Evolutionary conservation across 1,140 invertebrate species (phyloP).

Genomic region (Phortica variegata): DNA sequence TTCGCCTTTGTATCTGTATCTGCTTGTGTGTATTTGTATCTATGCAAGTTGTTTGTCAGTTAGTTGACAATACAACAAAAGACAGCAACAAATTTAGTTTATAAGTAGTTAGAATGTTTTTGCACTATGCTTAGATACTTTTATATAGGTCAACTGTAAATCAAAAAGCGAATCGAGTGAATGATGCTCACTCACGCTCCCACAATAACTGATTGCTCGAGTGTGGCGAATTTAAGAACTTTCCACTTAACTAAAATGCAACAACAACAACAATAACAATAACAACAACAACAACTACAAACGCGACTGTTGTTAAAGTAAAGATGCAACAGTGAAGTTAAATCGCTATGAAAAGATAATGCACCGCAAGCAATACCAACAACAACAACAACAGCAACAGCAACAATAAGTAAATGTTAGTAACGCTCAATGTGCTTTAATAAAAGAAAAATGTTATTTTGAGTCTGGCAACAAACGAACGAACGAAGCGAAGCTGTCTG

Average conservation of each 20-base stretch:
- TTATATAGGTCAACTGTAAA: too few relatives aligned
- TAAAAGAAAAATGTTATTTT: too few relatives aligned
- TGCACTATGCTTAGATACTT: too few relatives aligned
- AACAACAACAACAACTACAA: conserved; percentile 29
- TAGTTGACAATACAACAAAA: conserved; percentile 2
- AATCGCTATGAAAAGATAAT: too few relatives aligned
- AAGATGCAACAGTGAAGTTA: conserved; percentile 18
- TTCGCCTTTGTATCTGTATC: too few relatives aligned
- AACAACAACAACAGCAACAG: conserved; percentile 9
- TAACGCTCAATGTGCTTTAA: too few relatives aligned
- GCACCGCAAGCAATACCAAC: conserved; percentile 48
- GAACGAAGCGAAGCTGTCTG: not conserved
- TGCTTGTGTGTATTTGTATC: too few relatives aligned
- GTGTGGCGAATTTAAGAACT: conserved; percentile 13
- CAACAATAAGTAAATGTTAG: too few relatives aligned
- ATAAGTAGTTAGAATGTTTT: too few relatives aligned
- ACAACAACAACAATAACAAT: conserved; percentile 16
- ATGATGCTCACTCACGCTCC: conserved; percentile 29
- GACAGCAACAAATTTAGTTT: conserved; percentile 13
- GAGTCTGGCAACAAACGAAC: too few relatives aligned
- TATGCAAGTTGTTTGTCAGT: too few relatives aligned
- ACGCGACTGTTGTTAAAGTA: conserved; percentile 24
- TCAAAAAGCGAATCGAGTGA: too few relatives aligned
- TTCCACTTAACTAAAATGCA: conserved; percentile 13
- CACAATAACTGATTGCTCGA: conserved; percentile 4